Base-by-base conservation (phyloP, 2,888 invertebrate genomes). In the Ariolimax columbianus region DNA sequence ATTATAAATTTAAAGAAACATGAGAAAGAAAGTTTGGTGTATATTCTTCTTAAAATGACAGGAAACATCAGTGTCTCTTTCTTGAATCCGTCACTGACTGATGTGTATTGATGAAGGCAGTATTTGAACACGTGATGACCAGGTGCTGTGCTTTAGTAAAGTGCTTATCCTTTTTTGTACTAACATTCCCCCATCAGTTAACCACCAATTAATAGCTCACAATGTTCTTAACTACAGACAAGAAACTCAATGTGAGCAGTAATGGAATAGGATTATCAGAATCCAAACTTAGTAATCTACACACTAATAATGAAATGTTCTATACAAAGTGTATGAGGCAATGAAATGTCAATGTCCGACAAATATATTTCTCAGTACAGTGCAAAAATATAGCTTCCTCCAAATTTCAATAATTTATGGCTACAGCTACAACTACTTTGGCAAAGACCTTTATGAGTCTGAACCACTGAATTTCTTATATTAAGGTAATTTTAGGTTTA, bases 361-460 rank as follows among this genome's bases (percentile, higher is more conserved):
- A 51, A 73, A 73, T n/a, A 33, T 47, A 75, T 51, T 36, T 75
- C 33, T 51, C 7, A 33, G 14, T 33, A 75, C 47, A 75, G 75
- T 75, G 75, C 33, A 75, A 51, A 75, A 51, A 75, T 51, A 51
- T 51, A 23, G 30, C 51, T 75, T 51, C 47, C 17, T 73, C 43
- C 9, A 30, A 51, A 43, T 51, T 51, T 33, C 3, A 51, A 33
- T 3, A 75, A 47, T 33, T 30, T 75, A 33, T 14, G 2, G 51
- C 7, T 33, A 19, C 30, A 26, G 0, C 40, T 40, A 66, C 66
- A 30, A 33, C 33, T 66, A 66, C 23, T 75, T 51, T 75, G 51
- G 14, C 6, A 51, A 51, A 51, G 9, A 47, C n/a, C 14, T 30
- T 14, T 23, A 51, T 51, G 75, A 75, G 19, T 36, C 17, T 51